Evolutionary conservation across 1,140 invertebrate species (phyloP), one percentile per base, ranked within the genome.

Genomic region (Cotesia chilonis): DNA sequence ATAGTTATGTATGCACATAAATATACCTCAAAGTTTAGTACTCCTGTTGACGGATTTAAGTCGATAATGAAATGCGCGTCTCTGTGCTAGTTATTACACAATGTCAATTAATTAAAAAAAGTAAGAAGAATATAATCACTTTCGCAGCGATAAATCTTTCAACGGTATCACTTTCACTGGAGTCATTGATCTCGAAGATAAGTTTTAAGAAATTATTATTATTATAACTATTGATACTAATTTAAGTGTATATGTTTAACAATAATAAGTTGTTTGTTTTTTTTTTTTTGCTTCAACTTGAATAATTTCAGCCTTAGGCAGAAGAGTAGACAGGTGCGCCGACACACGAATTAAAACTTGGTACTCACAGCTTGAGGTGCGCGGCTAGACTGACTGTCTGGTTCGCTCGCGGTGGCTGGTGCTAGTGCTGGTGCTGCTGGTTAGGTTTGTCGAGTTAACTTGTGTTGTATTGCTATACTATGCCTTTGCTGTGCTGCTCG

Each of bases 361-460:
- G 65, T 70, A 51, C 73, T 70, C 70, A 60, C 75, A 70, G 67
- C 72, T 60, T 68, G 76, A 81, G 76, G 77, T 82, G 75, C 78
- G 74, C 79, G 81, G 78, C 82, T 84, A 86, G 84, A 86, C 85
- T 86, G 82, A 84, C 57, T 84, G 84, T 85, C 83, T 85, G 76
- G 76, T 72, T 72, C 35, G 47, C 59, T 64, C 41, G 37, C 69
- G 60, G 38, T 37, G 41, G 36, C 38, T 41, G 38, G 5, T 6
- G 41, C 41, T 12, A 14, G 35, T 47, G 41, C 41, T 12, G 41
- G 35, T 47, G 41, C 35, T 28, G 37, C 12, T 51, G 37, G 4
- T 51, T 17, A 51, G 41, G 65, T 47, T 54, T 38, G 63, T 65
- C 7, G 63, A 41, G 63, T 38, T 51, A 36, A 6, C 63, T 65